phyloP scores from a whole-genome alignment of 2,113 vertebrate species.

The Condylura cristata region DNA sequence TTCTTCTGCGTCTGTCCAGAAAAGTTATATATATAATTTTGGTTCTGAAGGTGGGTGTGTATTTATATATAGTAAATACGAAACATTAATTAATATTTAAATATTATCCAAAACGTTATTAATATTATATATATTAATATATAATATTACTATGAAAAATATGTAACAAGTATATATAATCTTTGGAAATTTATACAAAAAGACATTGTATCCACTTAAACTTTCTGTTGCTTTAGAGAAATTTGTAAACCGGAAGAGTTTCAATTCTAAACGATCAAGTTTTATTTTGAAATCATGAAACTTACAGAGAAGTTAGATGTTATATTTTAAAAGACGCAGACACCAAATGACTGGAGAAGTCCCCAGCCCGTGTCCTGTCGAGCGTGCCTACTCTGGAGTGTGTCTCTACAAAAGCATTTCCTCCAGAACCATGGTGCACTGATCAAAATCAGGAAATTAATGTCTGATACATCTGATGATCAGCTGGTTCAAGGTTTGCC shows the following conservation, averaged over 20 bases:
- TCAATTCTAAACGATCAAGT: background rate
- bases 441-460: background rate
- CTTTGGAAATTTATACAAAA: background rate
- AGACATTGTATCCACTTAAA: background rate
- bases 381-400: background rate
- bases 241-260: background rate
- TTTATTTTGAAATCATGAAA: conserved; percentile 24
- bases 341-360: background rate
- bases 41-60: too few species aligned
- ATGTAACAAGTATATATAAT: background rate
- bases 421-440: background rate
- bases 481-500: background rate
- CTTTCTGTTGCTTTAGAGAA: background rate
- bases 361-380: background rate
- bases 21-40: background rate
- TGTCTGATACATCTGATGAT: background rate
- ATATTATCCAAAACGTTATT: too few species aligned
- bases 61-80: background rate
- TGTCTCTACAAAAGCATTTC: background rate
- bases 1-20: background rate
- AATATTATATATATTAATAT: background rate
- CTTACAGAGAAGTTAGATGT: background rate
- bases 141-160: too few species aligned
- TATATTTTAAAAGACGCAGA: background rate
- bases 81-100: too few species aligned